Base-by-base conservation (phyloP, 2,888 invertebrate genomes). In the Spicauda simplicius region DNA sequence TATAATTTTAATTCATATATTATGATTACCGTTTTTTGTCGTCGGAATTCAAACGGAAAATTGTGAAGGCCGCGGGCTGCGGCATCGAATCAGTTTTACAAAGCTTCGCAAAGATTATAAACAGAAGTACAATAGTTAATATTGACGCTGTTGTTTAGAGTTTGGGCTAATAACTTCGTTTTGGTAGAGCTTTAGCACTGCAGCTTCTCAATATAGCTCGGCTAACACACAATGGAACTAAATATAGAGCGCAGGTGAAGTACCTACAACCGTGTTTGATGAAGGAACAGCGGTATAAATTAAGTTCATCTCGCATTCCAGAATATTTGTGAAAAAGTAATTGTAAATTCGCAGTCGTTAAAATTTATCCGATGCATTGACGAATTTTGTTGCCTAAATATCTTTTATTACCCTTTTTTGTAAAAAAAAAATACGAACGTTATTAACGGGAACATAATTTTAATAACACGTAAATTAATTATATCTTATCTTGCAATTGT, bases 181-280 rank as follows among this genome's bases (percentile, higher is more conserved):
- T 60, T 55, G 59, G 54, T 66, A 50, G 48, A 66, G 60, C 66
- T 66, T 66, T 60, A 66, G 55, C 71, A 71, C 70, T 72, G 69
- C 79, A 80, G 80, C 79, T 82, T 82, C 83, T 84, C 83, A 81
- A 85, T 88, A 83, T 83, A 82, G 81, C 81, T 84, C 83, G 80
- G 80, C 80, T 83, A 86, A 82, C 85, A 90, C 90, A 91, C 61
- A 67, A 90, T 90, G 87, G 83, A 81, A 84, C 90, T 91, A 92
- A 91, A 87, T 90, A 90, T 91, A 91, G 89, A 75, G 69, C 78
- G 80, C 86, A 86, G 86, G 84, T 86, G 84, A 84, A 84, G 81
- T 41, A 14, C 41, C 14, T 14, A 41, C 12, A 80, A 82, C 79
- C 77, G 81, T 78, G 79, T 77, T 82, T 81, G 76, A 80, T 79